Evolutionary conservation across 2,113 vertebrate genomes (phyloP), one percentile per base, ranked within the genome.

Genomic region (Onychorhynchus coronatus): DNA sequence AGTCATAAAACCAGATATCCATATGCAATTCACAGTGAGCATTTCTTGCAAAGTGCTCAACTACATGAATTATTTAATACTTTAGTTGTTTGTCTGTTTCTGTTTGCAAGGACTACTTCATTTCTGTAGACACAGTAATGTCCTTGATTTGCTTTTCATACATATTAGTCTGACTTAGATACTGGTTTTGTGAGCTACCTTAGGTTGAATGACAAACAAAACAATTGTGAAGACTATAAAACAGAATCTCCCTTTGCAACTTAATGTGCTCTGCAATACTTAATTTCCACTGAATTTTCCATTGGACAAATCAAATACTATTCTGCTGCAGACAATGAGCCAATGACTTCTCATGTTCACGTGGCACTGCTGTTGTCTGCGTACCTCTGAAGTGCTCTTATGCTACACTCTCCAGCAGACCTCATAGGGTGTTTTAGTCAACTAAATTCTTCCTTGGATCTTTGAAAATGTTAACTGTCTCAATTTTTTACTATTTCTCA

Each of bases 51-150:
- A 97, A 92, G 31, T 87, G 49, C 77, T 97, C 91, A 81, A n/a
- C 79, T 93, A 30, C 72, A 96, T 97, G 87, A 97, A 98, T 98
- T 97, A 98, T 97, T 97, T 96, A 98, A 95, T 94, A 91, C 55
- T 96, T 96, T 79, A 16, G 42, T 67, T 76, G 42, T 67, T 76
- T 58, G 71, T 96, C 81, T 95, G 53, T 94, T 97, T 97, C 85
- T 95, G 56, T 95, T 97, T 96, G 78, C 42, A 70, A 87, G 83
- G 52, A 61, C 71, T 63, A 17, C 58, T 94, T 88, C 75, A 35
- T 72, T 87, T 80, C 75, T 92, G 72, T 62, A 93, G 89, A 50
- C 14, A 89, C 27, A 85, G 87, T 88, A 93, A 96, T 90, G 82
- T 87, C 91, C 88, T 97, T 97, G 77, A 72, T 94, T 95, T 96